Conservation (phyloP, 2,797 vertebrate species). For the Antennarius maculatus region DNA sequence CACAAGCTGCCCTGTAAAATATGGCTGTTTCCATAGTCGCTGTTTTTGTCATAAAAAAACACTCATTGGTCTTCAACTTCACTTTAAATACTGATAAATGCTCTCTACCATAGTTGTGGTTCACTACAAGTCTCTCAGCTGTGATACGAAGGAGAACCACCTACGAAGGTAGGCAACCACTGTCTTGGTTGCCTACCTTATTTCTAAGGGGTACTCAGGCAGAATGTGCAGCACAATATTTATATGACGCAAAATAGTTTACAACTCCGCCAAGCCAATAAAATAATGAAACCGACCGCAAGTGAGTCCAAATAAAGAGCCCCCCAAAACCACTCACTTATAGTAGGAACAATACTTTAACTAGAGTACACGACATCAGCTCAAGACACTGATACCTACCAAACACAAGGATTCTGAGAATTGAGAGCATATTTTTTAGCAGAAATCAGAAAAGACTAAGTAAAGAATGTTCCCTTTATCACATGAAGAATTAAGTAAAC, state of each 20-base stretch:
- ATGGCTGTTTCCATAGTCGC: constrained; percentile 31
- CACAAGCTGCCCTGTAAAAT: constrained; percentile 70
- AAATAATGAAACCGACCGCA: constrained; percentile 15
- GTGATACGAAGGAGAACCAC: neutral
- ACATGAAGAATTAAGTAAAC: too few species aligned
- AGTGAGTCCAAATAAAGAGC: neutral
- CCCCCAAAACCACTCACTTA: too few species aligned
- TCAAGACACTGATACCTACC: too few species aligned
- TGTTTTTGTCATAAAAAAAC: constrained; percentile 41
- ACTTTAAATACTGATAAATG: constrained; percentile 19
- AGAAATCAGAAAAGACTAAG: too few species aligned
- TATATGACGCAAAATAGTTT: constrained; percentile 13
- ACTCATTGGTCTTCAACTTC: constrained; percentile 38
- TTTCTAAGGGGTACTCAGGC: constrained; percentile 17
- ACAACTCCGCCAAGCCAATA: constrained; percentile 8
- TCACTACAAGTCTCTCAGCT: constrained; percentile 7
- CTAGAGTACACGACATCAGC: neutral
- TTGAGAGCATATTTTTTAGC: too few species aligned
- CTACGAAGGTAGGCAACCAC: too few species aligned
- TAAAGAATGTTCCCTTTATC: too few species aligned
- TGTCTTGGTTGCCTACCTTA: neutral
- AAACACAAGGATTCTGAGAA: too few species aligned
- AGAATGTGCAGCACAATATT: constrained; percentile 16
- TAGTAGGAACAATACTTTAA: neutral
- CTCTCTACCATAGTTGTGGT: neutral